phyloP scores from a whole-genome alignment of 37 sponge, comb jelly and placozoan genomes.

The Spongia lamella region DNA sequence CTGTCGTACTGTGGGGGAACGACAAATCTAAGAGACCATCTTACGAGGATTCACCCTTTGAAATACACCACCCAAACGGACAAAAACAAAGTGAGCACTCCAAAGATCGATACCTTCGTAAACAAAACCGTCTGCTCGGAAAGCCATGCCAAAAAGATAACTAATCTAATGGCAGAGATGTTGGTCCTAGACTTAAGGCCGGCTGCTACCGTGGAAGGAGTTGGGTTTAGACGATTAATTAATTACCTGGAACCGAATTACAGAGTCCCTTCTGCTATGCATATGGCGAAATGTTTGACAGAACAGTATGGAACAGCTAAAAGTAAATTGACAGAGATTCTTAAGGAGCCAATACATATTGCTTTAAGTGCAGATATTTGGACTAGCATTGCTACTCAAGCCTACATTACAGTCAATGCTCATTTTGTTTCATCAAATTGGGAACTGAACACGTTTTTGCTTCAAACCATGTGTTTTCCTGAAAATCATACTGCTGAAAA shows the following conservation, averaged over 20 bases:
- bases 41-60: not conserved
- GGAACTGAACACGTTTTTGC: slow-evolving; percentile 4
- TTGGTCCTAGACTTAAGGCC: slow-evolving; percentile 11
- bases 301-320: not conserved
- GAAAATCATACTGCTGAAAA: slow-evolving; percentile 26
- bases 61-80: not conserved
- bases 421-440: slow-evolving; percentile 10
- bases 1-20: slow-evolving; percentile 18
- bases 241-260: slow-evolving; percentile 23
- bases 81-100: not conserved
- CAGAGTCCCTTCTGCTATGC: slow-evolving; percentile 7
- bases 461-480: slow-evolving; percentile 10
- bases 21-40: slow-evolving; percentile 24
- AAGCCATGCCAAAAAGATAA: slow-evolving; percentile 2
- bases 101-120: slow-evolving; percentile 2
- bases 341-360: not conserved
- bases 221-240: slow-evolving; percentile 10
- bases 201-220: slow-evolving; percentile 7
- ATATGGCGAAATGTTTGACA: slow-evolving; percentile 1
- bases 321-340: slow-evolving; percentile 2
- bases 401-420: slow-evolving; percentile 24
- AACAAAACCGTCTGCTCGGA: not conserved
- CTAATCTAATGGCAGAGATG: slow-evolving; percentile 20
- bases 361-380: slow-evolving; percentile 31
- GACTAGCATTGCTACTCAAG: slow-evolving; percentile 28